Evolutionary conservation across 2,888 invertebrate species (phyloP), one percentile per base, ranked within the genome.

Genomic region (Beris morrisii): DNA sequence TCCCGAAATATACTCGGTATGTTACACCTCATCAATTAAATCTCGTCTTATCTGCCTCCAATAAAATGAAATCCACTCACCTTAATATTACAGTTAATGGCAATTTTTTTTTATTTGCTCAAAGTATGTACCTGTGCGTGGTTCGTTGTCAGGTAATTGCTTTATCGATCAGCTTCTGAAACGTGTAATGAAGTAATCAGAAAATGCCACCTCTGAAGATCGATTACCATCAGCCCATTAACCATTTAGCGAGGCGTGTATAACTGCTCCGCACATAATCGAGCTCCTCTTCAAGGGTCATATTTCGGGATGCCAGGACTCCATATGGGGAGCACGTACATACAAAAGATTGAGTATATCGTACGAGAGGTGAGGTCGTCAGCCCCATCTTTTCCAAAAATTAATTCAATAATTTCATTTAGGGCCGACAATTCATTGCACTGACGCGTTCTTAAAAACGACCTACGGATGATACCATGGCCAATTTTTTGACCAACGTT

Each of bases 401-500:
- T 68, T 68, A 68, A 66, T 68, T 68, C 68, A 68, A 66, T 68
- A 65, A 68, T 66, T 68, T 63, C 52, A 63, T 68, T 68, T 65
- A 22, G 52, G 52, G 54, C 46, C 31, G 56, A 53, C 67, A 57
- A 44, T 53, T 64, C 55, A 54, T 15, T 45, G 50, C 48, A 13
- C 30, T 15, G 50, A 50, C 59, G 44, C 50, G 15, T 50, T n/a
- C 48, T 53, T 5, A 30, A 22, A 22, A 52, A 22, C 2, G 4
- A 52, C 2, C 38, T 9, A 3, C 9, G 38, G 9, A 38, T 38
- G 38, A 38, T 7, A 3, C 38, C 3, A 38, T 7, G 38, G 38
- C 38, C 38, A 38, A 38, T 38, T 38, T 38, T 38, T 22, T 22
- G 22, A 22, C 22, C 22, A 22, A 22, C 22, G 22, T 22, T 22